These are phyloP conservation scores for Teleopsis dalmanni DNA, from an alignment of 1,140 invertebrate genomes.

Conservation along the genomic window DNA sequence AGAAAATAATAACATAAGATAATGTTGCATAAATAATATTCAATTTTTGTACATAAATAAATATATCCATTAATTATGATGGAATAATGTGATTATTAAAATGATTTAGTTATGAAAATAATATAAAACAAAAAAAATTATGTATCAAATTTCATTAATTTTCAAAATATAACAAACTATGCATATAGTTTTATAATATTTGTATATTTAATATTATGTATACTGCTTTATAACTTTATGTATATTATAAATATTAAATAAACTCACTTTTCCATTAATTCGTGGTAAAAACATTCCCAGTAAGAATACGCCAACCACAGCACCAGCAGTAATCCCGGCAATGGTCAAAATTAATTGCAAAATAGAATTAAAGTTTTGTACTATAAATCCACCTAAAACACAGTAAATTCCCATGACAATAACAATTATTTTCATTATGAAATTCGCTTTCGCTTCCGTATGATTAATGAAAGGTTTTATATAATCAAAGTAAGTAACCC, in stretches of 20 bases:
- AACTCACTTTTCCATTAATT: conserved; percentile 53
- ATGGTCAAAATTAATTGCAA: conserved; percentile 56
- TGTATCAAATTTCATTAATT: neutral
- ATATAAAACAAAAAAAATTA: neutral
- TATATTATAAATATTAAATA: conserved; percentile 10
- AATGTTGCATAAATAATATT: too few relatives aligned
- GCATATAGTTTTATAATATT: too few relatives aligned
- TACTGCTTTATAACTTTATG: too few relatives aligned
- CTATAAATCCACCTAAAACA: conserved; percentile 54
- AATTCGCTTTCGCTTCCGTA: conserved; percentile 51
- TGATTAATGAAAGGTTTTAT: conserved; percentile 51
- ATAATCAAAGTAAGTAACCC: conserved; percentile 65
- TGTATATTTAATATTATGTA: too few relatives aligned
- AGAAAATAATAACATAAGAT: neutral
- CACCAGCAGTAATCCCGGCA: conserved; percentile 56
- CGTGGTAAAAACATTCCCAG: conserved; percentile 65
- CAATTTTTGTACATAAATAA: too few relatives aligned
- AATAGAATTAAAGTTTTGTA: conserved; percentile 55
- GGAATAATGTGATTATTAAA: too few relatives aligned
- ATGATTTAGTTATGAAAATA: too few relatives aligned
- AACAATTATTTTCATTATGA: conserved; percentile 55
- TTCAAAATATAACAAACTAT: too few relatives aligned
- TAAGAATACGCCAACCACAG: conserved; percentile 63
- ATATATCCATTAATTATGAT: too few relatives aligned
- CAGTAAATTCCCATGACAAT: conserved; percentile 52